A percentile compares a stretch with the other conserved stretches of the same genome.
phyloP scores from a whole-genome alignment of 2,797 vertebrate species.

The Kryptolebias ocellatus region DNA sequence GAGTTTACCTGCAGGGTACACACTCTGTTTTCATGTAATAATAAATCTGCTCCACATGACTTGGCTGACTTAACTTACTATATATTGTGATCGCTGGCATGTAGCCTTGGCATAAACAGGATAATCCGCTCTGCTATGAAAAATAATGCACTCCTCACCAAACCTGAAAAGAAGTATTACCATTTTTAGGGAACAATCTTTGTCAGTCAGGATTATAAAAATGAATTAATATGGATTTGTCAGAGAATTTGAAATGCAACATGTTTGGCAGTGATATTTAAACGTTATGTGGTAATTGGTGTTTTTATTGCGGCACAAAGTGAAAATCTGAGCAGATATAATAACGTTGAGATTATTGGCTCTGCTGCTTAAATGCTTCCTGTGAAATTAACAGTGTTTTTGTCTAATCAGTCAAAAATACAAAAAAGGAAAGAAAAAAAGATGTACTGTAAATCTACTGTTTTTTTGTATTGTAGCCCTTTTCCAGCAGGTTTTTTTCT shows the following conservation, averaged over 20 bases:
- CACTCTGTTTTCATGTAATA: conserved; percentile 38
- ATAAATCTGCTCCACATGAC: conserved; percentile 53
- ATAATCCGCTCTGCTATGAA: conserved; percentile 41
- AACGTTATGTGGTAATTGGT: conserved; percentile 24
- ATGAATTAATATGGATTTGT: conserved; percentile 49
- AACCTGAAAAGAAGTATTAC: conserved; percentile 23
- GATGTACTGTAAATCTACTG: conserved; percentile 11
- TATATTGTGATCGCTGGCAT: conserved; percentile 49
- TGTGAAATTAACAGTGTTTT: conserved; percentile 5
- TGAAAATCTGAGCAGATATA: conserved; percentile 3
- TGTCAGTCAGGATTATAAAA: conserved; percentile 52
- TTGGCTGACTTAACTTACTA: conserved; percentile 44
- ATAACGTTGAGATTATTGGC: not conserved
- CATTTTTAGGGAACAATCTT: conserved; percentile 39
- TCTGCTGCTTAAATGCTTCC: conserved; percentile 2
- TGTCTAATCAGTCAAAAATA: conserved; percentile 3
- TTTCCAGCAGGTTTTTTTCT: conserved; percentile 2
- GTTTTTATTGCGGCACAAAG: conserved; percentile 3
- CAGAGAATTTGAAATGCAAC: conserved; percentile 34
- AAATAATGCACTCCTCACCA: conserved; percentile 29
- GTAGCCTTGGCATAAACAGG: conserved; percentile 41
- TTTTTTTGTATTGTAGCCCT: conserved; percentile 20
- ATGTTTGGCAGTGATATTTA: conserved; percentile 18
- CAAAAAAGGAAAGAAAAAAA: conserved; percentile 12
- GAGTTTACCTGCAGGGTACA: conserved; percentile 34